phyloP scores from a whole-genome alignment of 2,797 vertebrate species.

The Caiman crocodilus region DNA sequence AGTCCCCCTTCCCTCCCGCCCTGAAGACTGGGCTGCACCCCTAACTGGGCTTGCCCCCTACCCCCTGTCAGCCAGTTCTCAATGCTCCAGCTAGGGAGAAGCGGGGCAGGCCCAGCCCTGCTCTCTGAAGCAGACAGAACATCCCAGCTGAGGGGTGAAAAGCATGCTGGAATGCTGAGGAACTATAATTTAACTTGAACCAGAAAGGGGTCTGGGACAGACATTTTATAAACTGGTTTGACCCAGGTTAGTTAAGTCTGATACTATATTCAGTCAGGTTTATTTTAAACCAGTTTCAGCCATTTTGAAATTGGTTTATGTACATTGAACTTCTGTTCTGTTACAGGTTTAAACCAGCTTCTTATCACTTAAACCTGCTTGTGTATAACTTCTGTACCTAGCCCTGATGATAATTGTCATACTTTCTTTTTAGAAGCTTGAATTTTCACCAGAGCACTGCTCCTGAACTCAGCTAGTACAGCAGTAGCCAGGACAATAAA shows the following conservation, averaged over 20 bases:
- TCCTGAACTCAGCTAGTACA: background rate
- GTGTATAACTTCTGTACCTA: too few relatives aligned
- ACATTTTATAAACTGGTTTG: too few relatives aligned
- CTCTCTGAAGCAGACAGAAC: too few relatives aligned
- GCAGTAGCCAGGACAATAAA: too few relatives aligned
- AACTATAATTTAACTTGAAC: background rate
- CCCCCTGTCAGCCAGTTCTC: background rate
- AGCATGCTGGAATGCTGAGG: background rate
- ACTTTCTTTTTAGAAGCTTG: background rate
- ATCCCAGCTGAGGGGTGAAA: fast-evolving
- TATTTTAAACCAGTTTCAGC: too few relatives aligned
- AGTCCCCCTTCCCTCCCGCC: background rate
- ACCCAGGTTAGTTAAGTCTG: too few relatives aligned
- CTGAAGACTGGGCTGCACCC: background rate
- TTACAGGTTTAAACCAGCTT: too few relatives aligned
- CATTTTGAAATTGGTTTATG: too few relatives aligned
- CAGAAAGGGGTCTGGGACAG: background rate
- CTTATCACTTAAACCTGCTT: too few relatives aligned
- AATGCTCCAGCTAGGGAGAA: background rate
- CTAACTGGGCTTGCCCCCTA: background rate
- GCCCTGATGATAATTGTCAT: background rate
- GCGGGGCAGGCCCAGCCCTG: background rate
- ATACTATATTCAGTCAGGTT: too few relatives aligned
- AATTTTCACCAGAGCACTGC: background rate
- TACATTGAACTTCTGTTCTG: too few relatives aligned